phyloP scores from a whole-genome alignment of 2,797 vertebrate species.

The Protosalanx chinensis region DNA sequence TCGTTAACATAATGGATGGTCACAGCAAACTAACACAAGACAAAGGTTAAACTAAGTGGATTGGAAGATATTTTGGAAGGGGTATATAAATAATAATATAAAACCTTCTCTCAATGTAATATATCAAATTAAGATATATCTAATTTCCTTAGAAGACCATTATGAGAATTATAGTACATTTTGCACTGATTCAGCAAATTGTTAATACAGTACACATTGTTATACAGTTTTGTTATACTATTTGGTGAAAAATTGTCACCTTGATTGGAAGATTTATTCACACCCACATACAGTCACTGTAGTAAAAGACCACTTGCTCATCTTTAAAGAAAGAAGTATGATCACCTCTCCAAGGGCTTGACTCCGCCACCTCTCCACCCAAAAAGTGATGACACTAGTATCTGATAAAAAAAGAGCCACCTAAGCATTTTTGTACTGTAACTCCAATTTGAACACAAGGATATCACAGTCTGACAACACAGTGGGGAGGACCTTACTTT shows the following conservation, averaged over 20 bases:
- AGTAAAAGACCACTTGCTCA: constrained; percentile 52
- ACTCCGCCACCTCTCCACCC: constrained; percentile 51
- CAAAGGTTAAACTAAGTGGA: not conserved
- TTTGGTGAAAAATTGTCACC: constrained; percentile 7
- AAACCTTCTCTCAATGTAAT: too few species aligned
- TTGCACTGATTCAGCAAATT: not conserved
- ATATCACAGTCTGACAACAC: constrained; percentile 39
- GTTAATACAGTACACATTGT: not conserved
- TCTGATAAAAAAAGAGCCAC: constrained; percentile 46
- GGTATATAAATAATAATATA: not conserved
- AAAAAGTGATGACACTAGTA: constrained; percentile 65
- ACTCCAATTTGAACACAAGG: constrained; percentile 49
- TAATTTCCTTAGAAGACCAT: not conserved
- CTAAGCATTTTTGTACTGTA: constrained; percentile 56
- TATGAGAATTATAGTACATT: not conserved
- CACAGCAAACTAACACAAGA: too few species aligned
- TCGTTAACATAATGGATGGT: too few species aligned
- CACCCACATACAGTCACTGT: constrained; percentile 17
- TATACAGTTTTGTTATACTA: not conserved
- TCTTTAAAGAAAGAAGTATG: constrained; percentile 51
- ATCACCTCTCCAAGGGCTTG: constrained; percentile 66
- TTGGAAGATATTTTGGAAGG: constrained; percentile 1
- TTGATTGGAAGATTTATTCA: constrained; percentile 34
- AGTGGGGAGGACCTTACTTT: constrained; percentile 20
- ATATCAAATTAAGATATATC: too few species aligned